These are phyloP conservation scores for Mugil cephalus DNA, from an alignment of 2,113 vertebrate genomes.

Conservation along the genomic window DNA sequence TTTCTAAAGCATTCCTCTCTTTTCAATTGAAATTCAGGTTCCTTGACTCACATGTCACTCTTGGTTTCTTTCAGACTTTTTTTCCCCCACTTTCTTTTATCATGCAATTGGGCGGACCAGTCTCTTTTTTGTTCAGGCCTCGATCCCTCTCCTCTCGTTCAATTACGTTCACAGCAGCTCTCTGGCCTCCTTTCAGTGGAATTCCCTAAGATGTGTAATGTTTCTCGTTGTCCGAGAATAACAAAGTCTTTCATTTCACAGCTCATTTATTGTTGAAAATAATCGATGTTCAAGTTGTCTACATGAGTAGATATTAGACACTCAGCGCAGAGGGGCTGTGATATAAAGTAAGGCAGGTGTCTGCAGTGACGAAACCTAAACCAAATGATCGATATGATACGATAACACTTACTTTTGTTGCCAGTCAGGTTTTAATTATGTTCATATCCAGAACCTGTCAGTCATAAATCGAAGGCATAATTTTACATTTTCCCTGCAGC, in stretches of 20 bases:
- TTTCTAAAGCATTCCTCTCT: constrained; percentile 55
- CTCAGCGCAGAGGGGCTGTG: too few relatives aligned
- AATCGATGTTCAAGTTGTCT: too few relatives aligned
- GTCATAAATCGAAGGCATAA: neutral
- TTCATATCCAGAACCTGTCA: neutral
- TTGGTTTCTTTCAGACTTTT: constrained; percentile 44
- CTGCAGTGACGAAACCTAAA: too few relatives aligned
- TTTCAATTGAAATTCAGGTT: constrained; percentile 67
- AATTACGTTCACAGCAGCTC: neutral
- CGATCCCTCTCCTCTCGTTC: neutral
- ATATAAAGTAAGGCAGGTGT: too few relatives aligned
- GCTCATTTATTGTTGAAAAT: too few relatives aligned
- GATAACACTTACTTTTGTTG: too few relatives aligned
- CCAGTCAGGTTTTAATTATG: neutral
- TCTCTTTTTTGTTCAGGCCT: constrained; percentile 14
- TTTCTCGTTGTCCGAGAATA: too few relatives aligned
- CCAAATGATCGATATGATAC: too few relatives aligned
- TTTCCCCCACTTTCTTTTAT: constrained; percentile 52
- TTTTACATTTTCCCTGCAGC: neutral
- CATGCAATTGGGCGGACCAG: constrained; percentile 26
- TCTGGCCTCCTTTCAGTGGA: neutral
- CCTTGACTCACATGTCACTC: constrained; percentile 55
- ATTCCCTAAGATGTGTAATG: too few relatives aligned
- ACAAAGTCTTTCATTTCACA: too few relatives aligned
- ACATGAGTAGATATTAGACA: neutral